These are phyloP conservation scores for Octomys mimax DNA, from an alignment of 2,797 vertebrate species.

Conservation along the genomic window DNA sequence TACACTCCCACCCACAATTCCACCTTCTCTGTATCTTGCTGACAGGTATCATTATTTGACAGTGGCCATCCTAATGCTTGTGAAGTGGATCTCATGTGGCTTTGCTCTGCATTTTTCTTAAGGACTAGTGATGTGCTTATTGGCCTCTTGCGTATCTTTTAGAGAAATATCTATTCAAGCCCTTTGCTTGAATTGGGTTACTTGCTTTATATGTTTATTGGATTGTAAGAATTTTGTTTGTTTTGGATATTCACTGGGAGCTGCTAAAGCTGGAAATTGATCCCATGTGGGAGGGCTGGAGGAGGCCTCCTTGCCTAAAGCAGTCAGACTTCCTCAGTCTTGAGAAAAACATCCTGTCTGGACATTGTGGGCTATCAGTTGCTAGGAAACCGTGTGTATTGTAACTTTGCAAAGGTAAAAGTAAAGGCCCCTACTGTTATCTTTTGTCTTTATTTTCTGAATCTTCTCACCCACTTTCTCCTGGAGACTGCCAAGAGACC, in stretches of 20 bases:
- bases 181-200: neutral
- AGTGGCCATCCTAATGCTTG: neutral
- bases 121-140: neutral
- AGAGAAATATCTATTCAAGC: neutral
- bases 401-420: too few relatives aligned
- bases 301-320: too few relatives aligned
- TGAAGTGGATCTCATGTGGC: neutral
- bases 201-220: neutral
- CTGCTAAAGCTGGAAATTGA: too few relatives aligned
- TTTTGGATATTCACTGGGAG: neutral
- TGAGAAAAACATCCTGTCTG: too few relatives aligned
- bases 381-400: too few relatives aligned
- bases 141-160: neutral
- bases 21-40: neutral
- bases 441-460: too few relatives aligned
- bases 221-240: neutral
- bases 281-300: too few relatives aligned
- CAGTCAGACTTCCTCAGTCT: too few relatives aligned
- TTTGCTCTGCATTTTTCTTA: neutral
- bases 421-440: too few relatives aligned
- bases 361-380: too few relatives aligned
- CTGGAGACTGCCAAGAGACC: too few relatives aligned
- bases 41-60: neutral
- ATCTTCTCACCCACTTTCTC: too few relatives aligned
- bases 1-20: neutral